Evolutionary conservation across 2,113 vertebrate genomes (phyloP).

Genomic region (Hydrolagus affinis): DNA sequence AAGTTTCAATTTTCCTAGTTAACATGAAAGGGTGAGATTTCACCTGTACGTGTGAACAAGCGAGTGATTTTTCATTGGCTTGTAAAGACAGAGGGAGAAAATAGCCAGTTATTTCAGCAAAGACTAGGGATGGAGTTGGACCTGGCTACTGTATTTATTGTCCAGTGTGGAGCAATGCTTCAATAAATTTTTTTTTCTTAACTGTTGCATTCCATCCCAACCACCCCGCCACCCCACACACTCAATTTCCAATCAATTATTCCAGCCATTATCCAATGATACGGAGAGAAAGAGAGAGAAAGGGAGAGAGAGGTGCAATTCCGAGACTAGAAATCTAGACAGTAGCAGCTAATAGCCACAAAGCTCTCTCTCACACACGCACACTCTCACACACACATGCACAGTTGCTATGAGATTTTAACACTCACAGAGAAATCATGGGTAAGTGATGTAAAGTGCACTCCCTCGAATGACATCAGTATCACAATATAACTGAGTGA

Average conservation of each 20-base stretch:
- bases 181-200: not conserved
- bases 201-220: too few relatives aligned
- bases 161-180: not conserved
- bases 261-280: too few relatives aligned
- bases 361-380: not conserved
- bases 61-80: conserved; percentile 27
- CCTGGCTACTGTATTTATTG: not conserved
- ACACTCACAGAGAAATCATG: not conserved
- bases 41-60: conserved; percentile 28
- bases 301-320: not conserved
- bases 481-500: conserved; percentile 1
- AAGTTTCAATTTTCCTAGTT: not conserved
- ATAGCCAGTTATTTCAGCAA: conserved; percentile 8
- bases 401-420: too few relatives aligned
- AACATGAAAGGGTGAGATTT: conserved; percentile 26
- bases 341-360: too few relatives aligned
- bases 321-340: too few relatives aligned
- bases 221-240: too few relatives aligned
- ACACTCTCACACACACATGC: too few relatives aligned
- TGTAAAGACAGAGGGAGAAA: not conserved
- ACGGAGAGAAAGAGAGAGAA: not conserved
- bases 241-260: too few relatives aligned
- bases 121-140: conserved; percentile 19
- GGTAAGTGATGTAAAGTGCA: not conserved
- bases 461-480: conserved; percentile 19